phyloP scores from a whole-genome alignment of 2,797 vertebrate species.

The Setipinna tenuifilis region DNA sequence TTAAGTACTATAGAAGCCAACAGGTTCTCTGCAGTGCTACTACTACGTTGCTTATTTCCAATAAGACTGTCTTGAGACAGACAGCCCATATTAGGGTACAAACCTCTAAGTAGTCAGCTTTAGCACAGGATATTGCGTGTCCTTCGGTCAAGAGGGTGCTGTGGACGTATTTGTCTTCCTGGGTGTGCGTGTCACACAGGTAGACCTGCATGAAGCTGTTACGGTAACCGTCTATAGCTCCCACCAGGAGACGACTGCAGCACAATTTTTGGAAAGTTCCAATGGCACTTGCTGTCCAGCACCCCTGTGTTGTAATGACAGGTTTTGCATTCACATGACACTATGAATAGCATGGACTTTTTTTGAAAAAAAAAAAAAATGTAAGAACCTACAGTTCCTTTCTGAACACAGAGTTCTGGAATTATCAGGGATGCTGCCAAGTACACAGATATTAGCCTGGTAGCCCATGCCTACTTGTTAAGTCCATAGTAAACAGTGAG shows the following conservation, averaged over 20 bases:
- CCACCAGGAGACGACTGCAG: slow-evolving; percentile 81
- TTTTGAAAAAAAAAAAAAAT: too few relatives aligned
- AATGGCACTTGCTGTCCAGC: slow-evolving; percentile 80
- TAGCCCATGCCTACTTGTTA: too few relatives aligned
- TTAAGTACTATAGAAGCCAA: too few relatives aligned
- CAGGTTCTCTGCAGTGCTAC: not conserved
- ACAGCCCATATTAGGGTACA: not conserved
- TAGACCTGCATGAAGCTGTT: slow-evolving; percentile 85
- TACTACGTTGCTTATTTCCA: too few relatives aligned
- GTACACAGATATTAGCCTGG: too few relatives aligned
- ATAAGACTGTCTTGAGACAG: not conserved
- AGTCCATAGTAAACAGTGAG: too few relatives aligned
- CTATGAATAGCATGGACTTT: too few relatives aligned
- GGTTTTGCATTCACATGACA: too few relatives aligned
- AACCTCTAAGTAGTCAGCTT: slow-evolving; percentile 32
- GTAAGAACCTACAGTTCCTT: too few relatives aligned
- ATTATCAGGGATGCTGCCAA: too few relatives aligned
- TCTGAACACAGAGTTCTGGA: too few relatives aligned
- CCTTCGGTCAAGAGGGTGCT: slow-evolving; percentile 74
- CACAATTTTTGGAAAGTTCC: slow-evolving; percentile 82
- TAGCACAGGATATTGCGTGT: slow-evolving; percentile 69
- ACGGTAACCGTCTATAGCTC: slow-evolving; percentile 80
- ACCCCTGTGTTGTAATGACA: slow-evolving; percentile 64
- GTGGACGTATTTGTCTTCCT: slow-evolving; percentile 87
- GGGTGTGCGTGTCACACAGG: slow-evolving; percentile 87